Evolutionary conservation across 2,888 invertebrate species (phyloP), one percentile per base, ranked within the genome.

Genomic region (Dioctria rufipes): DNA sequence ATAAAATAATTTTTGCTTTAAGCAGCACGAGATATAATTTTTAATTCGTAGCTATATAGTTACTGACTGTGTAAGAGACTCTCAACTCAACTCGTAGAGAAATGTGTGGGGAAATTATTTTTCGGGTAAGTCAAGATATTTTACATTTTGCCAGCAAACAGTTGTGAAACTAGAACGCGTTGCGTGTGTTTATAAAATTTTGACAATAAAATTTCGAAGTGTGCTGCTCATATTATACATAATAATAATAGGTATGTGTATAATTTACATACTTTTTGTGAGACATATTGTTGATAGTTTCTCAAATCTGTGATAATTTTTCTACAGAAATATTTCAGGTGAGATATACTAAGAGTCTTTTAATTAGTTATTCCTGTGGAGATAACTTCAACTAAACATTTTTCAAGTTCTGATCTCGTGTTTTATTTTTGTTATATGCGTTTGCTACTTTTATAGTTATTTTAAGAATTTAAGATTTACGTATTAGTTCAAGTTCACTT

Each of bases 101-200:
- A 69, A 69, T 49, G 69, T 39, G 69, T 69, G 69, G 69, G 69
- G 67, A 67, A 67, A 25, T 25, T 25, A 67, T 43, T 49, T 49
- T 49, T 37, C n/a, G 37, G 49, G 25, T 69, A 39, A 69, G 49
- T 8, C 25, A 43, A 69, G 37, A 69, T 25, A 25, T 49, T 51
- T 69, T 51, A 51, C 51, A 39, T 69, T 51, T 69, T 69, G 61
- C 37, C 37, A 37, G 25, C 11, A 11, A 51, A 2, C 51, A 51
- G 4, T 46, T 66, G 13, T 46, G 66, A 66, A 66, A 25, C 6
- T 42, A 43, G 5, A 66, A 42, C 11, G 66, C 11, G n/a, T 25
- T 25, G n/a, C 11, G 43, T 11, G 66, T 43, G 13, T 66, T 11
- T 8, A 25, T 13, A 66, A 25, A 66, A 42, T 66, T 66, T 46